Evolutionary conservation across 2,888 invertebrate genomes (phyloP).

Genomic region (Mylabris sibirica): DNA sequence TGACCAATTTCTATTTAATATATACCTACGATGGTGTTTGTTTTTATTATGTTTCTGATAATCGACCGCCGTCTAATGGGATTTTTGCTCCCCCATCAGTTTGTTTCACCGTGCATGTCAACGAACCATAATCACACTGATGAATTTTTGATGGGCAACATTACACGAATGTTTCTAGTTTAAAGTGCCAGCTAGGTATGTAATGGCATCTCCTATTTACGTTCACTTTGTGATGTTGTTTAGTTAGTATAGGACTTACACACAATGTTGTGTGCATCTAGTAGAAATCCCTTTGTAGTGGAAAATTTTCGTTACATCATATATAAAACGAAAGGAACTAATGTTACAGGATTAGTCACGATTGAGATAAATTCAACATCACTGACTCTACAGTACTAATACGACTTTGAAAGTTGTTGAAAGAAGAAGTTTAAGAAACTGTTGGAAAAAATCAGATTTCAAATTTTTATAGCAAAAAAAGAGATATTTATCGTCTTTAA

Average conservation of each 20-base stretch:
- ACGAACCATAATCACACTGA: not conserved
- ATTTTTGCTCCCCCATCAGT: too few relatives aligned
- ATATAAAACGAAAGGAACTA: not conserved
- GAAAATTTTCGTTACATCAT: conserved; percentile 5
- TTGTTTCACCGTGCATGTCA: not conserved
- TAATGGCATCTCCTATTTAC: too few relatives aligned
- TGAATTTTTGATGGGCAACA: conserved; percentile 2
- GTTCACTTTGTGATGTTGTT: not conserved
- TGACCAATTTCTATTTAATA: too few relatives aligned
- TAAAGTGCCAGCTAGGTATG: too few relatives aligned
- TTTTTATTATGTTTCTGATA: too few relatives aligned
- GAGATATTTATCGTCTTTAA: conserved; percentile 10
- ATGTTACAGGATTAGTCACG: not conserved
- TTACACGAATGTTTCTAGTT: not conserved
- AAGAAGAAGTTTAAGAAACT: not conserved
- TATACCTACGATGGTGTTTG: too few relatives aligned
- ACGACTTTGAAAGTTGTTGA: not conserved
- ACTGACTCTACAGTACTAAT: not conserved
- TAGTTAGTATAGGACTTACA: not conserved
- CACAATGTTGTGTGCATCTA: conserved; percentile 6
- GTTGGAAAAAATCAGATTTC: not conserved
- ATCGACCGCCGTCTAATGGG: too few relatives aligned
- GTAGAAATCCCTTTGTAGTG: conserved; percentile 8
- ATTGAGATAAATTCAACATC: not conserved
- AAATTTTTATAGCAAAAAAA: not conserved